Base-by-base conservation (phyloP, 2,797 vertebrate species). In the Centropyge bicolor region DNA sequence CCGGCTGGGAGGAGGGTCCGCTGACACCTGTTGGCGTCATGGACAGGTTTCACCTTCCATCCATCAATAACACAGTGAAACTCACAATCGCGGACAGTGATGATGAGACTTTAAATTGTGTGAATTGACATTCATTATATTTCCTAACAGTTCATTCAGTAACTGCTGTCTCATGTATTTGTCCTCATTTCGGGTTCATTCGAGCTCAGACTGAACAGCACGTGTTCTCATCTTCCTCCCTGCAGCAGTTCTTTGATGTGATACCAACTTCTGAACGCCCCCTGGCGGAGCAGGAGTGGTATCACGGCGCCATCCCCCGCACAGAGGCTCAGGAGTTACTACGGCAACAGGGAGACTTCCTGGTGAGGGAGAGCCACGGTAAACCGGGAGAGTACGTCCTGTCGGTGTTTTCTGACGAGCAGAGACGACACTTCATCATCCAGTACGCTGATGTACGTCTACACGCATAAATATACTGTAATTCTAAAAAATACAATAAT, bases 351-450 rank as follows among this genome's bases (percentile, higher is more conserved):
- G 98, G 98, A 78, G 98, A 99, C 94, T 99, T 99, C 93, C 93
- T 99, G 90, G 98, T 99, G 84, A 95, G 98, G 68, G 98, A 99
- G 91, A 99, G 98, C 87, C 98, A 99, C 56, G 98, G 97, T 63
- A 99, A 99, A 93, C 98, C 98, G 20, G 98, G 98, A 91, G 98
- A 99, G 95, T 99, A 99, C 86, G 98, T 99, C 88, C 96, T 99
- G 93, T 99, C 98, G 27, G 98, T 99, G 88, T 99, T 96, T 93
- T 98, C 97, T 80, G 97, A 99, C 49, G 96, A 95, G 76, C 97
- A 99, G 90, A 94, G 98, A 78, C 95, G 98, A 72, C 98, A 99
- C 94, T 99, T 99, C 96, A 99, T 99, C 95, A 99, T 99, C 94
- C 98, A 99, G 90, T 98, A 94, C 78, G 97, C 97, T 36, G 97